Evolutionary conservation across 2,797 vertebrate species (phyloP), one percentile per base, ranked within the genome.

Genomic region (Fratercula arctica): DNA sequence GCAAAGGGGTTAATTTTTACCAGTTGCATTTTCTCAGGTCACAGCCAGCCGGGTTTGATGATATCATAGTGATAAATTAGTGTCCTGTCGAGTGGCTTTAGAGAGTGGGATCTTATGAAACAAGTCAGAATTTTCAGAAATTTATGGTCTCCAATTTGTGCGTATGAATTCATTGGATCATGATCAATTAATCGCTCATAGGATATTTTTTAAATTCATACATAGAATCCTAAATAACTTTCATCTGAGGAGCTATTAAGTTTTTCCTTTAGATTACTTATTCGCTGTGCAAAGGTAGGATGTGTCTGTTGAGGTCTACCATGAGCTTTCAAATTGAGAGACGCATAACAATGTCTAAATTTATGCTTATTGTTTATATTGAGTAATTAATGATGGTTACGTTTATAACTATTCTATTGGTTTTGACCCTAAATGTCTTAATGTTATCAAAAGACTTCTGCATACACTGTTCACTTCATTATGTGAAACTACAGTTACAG

Each of bases 41-140:
- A 3, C 33, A 46, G 57, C 67, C 46, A 81, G 24, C 15, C 0
- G 0, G 16, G 46, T 73, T 79, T 82, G 50, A 59, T 96, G 92
- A 85, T 76, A 73, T 78, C 93, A 90, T 51, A 39, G 26, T 35
- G 45, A 86, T 95, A 82, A 95, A 94, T 95, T 8, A 37, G 35
- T 53, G 53, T 78, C 37, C 66, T 88, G 46, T 76, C 24, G 0
- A 61, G 56, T 69, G 43, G 24, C 77, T 88, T 82, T 85, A 70
- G 35, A 86, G 64, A 92, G 56, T 45, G 48, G 51, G 10, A 69
- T 73, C 61, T 91, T 53, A 68, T 7, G 46, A 94, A 79, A 28
- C 46, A 50, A 73, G 35, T 85, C 61, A 66, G 39, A 90, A 75
- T 78, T 86, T 78, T 91, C 72, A 81, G 82, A 90, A 76, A 96